These are phyloP conservation scores for Eilema sororculum DNA, from an alignment of 2,888 invertebrate species.

Conservation along the genomic window DNA sequence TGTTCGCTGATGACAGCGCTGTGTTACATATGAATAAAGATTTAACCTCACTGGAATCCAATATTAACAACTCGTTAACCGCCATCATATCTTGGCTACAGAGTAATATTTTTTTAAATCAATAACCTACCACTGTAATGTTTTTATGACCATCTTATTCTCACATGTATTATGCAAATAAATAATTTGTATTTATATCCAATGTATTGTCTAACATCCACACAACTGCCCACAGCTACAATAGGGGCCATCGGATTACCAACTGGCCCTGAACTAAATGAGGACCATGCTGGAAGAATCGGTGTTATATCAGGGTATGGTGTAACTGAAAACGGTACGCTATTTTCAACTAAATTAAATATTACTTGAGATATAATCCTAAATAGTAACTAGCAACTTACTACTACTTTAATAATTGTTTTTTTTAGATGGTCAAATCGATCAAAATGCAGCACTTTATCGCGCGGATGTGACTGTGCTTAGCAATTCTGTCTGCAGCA, in stretches of 20 bases:
- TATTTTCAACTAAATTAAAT: background rate
- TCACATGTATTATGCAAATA: too few relatives aligned
- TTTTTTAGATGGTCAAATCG: background rate
- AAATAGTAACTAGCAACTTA: too few relatives aligned
- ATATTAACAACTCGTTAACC: too few relatives aligned
- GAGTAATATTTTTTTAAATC: too few relatives aligned
- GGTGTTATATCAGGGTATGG: conserved; percentile 67
- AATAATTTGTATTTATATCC: too few relatives aligned
- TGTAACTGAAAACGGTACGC: conserved; percentile 57
- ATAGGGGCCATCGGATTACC: conserved; percentile 61
- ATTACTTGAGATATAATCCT: background rate
- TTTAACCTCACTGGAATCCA: too few relatives aligned
- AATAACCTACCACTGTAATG: too few relatives aligned
- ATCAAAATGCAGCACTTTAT: background rate
- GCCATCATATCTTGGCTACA: too few relatives aligned
- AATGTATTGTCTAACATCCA: background rate
- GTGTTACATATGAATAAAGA: too few relatives aligned
- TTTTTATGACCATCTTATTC: too few relatives aligned
- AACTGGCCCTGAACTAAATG: conserved; percentile 41
- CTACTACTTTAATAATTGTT: background rate
- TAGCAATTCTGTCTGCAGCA: background rate
- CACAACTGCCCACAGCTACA: conserved; percentile 47
- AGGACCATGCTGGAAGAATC: conserved; percentile 49
- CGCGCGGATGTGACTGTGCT: background rate
- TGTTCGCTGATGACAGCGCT: too few relatives aligned